Evolutionary conservation across 2,888 invertebrate genomes (phyloP).

Genomic region (Tenthredo notha): DNA sequence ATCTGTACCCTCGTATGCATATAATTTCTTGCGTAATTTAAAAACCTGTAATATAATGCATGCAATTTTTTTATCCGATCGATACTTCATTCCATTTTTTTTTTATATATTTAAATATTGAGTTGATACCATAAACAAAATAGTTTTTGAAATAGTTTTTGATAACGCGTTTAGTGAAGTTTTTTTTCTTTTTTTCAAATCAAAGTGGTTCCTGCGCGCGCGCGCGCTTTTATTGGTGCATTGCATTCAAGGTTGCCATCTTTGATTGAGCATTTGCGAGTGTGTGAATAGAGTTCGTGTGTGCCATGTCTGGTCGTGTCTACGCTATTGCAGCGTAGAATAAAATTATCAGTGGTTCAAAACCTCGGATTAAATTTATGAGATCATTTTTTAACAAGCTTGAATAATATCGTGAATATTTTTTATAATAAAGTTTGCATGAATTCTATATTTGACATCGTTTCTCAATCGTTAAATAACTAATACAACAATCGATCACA

Average conservation of each 20-base stretch:
- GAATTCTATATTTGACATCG: neutral
- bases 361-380: conserved; percentile 13
- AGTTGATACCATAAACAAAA: neutral
- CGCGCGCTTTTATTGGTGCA: neutral
- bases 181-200: neutral
- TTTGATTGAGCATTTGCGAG: neutral
- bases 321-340: neutral
- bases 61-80: neutral
- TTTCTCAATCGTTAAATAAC: neutral
- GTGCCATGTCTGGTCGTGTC: neutral
- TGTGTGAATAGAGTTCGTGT: neutral
- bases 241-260: neutral
- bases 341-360: conserved; percentile 33
- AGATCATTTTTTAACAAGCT: conserved; percentile 34
- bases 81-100: neutral
- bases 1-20: neutral
- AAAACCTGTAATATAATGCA: neutral
- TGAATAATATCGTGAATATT: neutral
- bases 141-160: too few species aligned
- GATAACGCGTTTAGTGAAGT: neutral
- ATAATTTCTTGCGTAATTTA: neutral
- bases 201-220: neutral
- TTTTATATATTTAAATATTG: neutral
- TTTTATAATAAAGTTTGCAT: neutral
- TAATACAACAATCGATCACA: conserved; percentile 35